phyloP scores from a whole-genome alignment of 2,797 vertebrate genomes.

The Syndactyla subalaris region DNA sequence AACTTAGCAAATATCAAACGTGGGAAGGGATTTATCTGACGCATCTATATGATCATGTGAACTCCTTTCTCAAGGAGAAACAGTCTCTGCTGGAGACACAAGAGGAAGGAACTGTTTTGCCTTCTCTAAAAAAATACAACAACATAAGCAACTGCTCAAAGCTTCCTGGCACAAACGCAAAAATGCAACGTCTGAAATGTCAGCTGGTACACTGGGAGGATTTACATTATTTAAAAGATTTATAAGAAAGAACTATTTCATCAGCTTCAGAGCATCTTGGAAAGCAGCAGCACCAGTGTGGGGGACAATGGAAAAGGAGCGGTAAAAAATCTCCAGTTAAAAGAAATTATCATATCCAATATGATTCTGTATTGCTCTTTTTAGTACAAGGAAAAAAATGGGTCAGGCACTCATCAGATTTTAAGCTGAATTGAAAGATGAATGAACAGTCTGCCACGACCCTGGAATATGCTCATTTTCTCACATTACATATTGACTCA shows the following conservation, averaged over 20 bases:
- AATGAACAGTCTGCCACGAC: neutral
- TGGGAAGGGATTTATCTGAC: slow-evolving; percentile 65
- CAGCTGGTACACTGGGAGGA: neutral
- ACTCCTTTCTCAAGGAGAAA: slow-evolving; percentile 48
- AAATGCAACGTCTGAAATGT: slow-evolving; percentile 67
- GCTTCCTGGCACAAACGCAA: slow-evolving; percentile 57
- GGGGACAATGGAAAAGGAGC: neutral
- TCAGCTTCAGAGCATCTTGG: slow-evolving; percentile 1
- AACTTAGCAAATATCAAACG: slow-evolving; percentile 46
- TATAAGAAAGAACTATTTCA: neutral
- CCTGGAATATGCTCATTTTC: neutral
- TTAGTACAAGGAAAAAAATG: neutral
- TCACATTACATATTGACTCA: neutral
- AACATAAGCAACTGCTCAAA: slow-evolving; percentile 48
- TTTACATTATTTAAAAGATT: slow-evolving; percentile 30
- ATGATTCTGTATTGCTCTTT: neutral
- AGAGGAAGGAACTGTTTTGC: slow-evolving; percentile 47
- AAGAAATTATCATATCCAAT: neutral
- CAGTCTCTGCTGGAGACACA: slow-evolving; percentile 27
- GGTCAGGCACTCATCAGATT: neutral
- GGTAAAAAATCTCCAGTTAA: neutral
- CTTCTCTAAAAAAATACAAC: slow-evolving; percentile 45
- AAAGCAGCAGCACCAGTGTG: neutral
- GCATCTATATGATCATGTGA: slow-evolving; percentile 50
- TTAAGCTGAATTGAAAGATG: neutral